Evolutionary conservation across 2,113 vertebrate genomes (phyloP).

Genomic region (Agelaius phoeniceus): DNA sequence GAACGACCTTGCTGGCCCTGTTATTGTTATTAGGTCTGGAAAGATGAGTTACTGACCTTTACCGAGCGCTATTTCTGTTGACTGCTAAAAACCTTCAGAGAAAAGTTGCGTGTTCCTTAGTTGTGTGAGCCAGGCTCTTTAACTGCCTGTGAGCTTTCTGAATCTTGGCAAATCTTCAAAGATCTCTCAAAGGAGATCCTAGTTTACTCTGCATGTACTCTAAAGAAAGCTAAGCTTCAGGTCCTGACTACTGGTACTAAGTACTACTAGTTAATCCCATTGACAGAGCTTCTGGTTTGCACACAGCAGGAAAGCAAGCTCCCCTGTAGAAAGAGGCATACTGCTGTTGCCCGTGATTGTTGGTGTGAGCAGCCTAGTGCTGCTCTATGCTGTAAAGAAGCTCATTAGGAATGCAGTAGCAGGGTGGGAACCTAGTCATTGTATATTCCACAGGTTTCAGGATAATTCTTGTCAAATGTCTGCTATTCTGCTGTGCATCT

Average conservation of each 20-base stretch:
- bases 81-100: neutral
- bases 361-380: neutral
- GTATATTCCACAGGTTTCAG: neutral
- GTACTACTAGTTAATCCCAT: neutral
- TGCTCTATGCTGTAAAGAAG: neutral
- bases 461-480: neutral
- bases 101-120: neutral
- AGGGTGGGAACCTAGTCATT: neutral
- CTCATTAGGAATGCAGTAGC: neutral
- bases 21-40: neutral
- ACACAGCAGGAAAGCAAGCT: neutral
- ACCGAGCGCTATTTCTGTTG: neutral
- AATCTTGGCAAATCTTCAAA: neutral
- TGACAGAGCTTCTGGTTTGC: neutral
- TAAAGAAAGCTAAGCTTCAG: neutral
- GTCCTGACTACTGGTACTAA: neutral
- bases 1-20: neutral
- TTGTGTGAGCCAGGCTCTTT: neutral
- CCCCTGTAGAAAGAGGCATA: neutral
- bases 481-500: neutral
- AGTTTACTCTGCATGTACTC: neutral
- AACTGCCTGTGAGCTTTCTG: neutral
- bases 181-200: neutral
- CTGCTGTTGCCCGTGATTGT: neutral
- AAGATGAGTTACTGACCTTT: constrained; percentile 10